Conservation (phyloP, 2,888 invertebrate genomes). For the Cenopis cana region DNA sequence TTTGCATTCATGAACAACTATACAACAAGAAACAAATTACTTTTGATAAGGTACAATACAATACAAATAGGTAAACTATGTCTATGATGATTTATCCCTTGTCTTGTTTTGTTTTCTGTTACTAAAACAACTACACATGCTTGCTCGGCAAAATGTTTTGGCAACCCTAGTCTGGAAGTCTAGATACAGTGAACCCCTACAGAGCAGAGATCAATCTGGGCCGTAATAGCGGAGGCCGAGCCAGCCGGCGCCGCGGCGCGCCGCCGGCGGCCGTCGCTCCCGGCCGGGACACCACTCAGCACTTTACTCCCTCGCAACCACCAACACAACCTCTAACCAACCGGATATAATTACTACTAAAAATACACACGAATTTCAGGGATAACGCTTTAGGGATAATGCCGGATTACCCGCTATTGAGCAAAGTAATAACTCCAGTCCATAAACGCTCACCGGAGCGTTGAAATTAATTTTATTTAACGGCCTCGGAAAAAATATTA, state of each 20-base stretch:
- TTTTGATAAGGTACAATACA: neutral
- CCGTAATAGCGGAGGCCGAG: constrained; percentile 76
- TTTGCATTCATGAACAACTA: neutral
- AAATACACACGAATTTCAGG: constrained; percentile 35
- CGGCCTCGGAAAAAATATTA: constrained; percentile 36
- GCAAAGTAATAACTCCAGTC: constrained; percentile 42
- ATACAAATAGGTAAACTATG: too few species aligned
- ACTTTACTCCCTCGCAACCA: constrained; percentile 47
- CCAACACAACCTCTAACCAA: constrained; percentile 17
- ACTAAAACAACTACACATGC: neutral
- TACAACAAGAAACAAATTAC: neutral
- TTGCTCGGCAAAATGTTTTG: constrained; percentile 17
- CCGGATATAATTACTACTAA: constrained; percentile 23
- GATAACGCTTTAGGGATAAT: constrained; percentile 32
- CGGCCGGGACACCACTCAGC: constrained; percentile 50
- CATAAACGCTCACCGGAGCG: constrained; percentile 43
- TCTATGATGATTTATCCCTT: neutral
- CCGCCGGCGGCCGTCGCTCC: constrained; percentile 59
- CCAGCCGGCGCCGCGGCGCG: constrained; percentile 72
- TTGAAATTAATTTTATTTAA: constrained; percentile 43
- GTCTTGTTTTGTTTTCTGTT: constrained; percentile 1
- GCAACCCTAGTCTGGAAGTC: constrained; percentile 50
- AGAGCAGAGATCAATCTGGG: constrained; percentile 77
- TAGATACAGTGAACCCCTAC: constrained; percentile 64
- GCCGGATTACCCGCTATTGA: constrained; percentile 39